These are phyloP conservation scores for Scaptodrosophila latifasciaeformis DNA, from an alignment of 2,888 invertebrate species.

Conservation along the genomic window DNA sequence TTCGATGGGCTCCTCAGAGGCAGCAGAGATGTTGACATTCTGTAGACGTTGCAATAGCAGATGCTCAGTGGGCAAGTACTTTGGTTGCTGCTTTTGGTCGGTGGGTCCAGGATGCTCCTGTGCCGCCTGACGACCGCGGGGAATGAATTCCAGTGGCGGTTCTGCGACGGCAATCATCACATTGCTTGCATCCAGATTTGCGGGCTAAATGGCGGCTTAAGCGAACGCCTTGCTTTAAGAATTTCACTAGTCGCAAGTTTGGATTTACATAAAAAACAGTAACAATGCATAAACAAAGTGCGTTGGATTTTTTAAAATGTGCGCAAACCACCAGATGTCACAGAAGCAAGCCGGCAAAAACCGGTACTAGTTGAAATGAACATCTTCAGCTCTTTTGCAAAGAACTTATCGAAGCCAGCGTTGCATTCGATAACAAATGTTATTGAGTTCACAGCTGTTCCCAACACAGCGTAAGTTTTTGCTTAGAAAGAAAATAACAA, in stretches of 20 bases:
- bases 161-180: slow-evolving; percentile 92
- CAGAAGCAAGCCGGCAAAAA: background rate
- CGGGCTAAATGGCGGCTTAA: too few relatives aligned
- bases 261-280: background rate
- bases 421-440: background rate
- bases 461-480: background rate
- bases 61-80: slow-evolving; percentile 78
- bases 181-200: slow-evolving; percentile 93
- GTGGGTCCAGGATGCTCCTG: slow-evolving; percentile 85
- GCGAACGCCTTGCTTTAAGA: slow-evolving; percentile 20
- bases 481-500: background rate
- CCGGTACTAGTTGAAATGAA: too few relatives aligned
- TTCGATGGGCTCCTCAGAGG: slow-evolving; percentile 76
- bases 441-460: background rate
- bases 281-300: background rate
- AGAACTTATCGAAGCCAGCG: background rate
- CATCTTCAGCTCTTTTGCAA: too few relatives aligned
- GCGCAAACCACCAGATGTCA: background rate
- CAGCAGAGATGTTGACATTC: slow-evolving; percentile 83
- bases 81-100: slow-evolving; percentile 75
- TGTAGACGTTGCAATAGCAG: slow-evolving; percentile 83
- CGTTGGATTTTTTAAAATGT: background rate
- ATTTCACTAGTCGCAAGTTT: slow-evolving; percentile 19
- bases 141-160: slow-evolving; percentile 93
- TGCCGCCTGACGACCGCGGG: slow-evolving; percentile 89